phyloP scores from a whole-genome alignment of 2,113 vertebrate genomes.

The human (Homo sapiens) region GRCh38 chr18:25605001-25605500 shows the following conservation, averaged over 20 bases:
- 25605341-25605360: slow-evolving; percentile 89
- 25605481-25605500: slow-evolving; percentile 83
- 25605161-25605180: slow-evolving; percentile 88
- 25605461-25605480: slow-evolving; percentile 88
- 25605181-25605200: slow-evolving; percentile 87
- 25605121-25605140: slow-evolving; percentile 38
- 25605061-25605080: not conserved
- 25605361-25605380: slow-evolving; percentile 84
- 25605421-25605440: slow-evolving; percentile 86
- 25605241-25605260: slow-evolving; percentile 89
- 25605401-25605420: slow-evolving; percentile 86
- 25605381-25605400: slow-evolving; percentile 87
- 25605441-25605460: slow-evolving; percentile 87
- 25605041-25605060: slow-evolving; percentile 54
- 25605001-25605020: not conserved
- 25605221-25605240: slow-evolving; percentile 88
- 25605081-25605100: slow-evolving; percentile 43
- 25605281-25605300: slow-evolving; percentile 85
- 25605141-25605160: slow-evolving; percentile 82
- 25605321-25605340: slow-evolving; percentile 87
- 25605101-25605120: not conserved
- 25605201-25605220: slow-evolving; percentile 86
- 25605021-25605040: slow-evolving; percentile 30
- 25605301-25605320: slow-evolving; percentile 88
- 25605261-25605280: slow-evolving; percentile 89